phyloP scores from a whole-genome alignment of 2,113 vertebrate genomes.

The Seriola quinqueradiata region DNA sequence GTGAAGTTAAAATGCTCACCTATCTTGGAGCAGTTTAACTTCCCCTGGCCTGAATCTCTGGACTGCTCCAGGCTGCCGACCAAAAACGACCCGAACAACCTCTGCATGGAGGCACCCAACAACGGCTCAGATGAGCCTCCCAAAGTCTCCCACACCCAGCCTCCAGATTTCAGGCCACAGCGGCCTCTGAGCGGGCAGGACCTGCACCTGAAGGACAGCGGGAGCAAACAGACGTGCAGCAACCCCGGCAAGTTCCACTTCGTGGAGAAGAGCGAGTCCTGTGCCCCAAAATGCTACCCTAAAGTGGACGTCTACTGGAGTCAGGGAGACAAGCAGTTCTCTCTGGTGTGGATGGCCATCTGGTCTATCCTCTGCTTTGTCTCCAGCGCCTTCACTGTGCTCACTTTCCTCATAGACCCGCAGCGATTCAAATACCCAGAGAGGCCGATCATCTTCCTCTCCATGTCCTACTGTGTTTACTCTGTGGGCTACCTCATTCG shows the following conservation, averaged over 20 bases:
- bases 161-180: conserved; percentile 91
- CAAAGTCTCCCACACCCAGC: conserved; percentile 90
- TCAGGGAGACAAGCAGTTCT: conserved; percentile 93
- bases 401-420: conserved; percentile 96
- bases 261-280: conserved; percentile 95
- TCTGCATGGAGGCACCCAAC: conserved; percentile 98
- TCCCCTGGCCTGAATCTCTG: conserved; percentile 95
- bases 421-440: conserved; percentile 97
- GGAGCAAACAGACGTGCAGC: conserved; percentile 84
- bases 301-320: conserved; percentile 99
- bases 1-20: conserved; percentile 94
- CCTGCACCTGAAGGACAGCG: conserved; percentile 83
- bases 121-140: conserved; percentile 92
- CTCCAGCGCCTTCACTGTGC: conserved; percentile 97
- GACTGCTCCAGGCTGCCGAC: conserved; percentile 94
- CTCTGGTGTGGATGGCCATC: conserved; percentile 94
- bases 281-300: conserved; percentile 92
- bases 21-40: conserved; percentile 95
- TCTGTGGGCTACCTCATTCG: conserved; percentile 96
- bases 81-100: conserved; percentile 96
- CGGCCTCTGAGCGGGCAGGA: conserved; percentile 87
- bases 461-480: conserved; percentile 99
- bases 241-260: conserved; percentile 97
- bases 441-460: conserved; percentile 97
- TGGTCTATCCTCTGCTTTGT: conserved; percentile 97